These are phyloP conservation scores for Dicaeum eximium DNA, from an alignment of 2,113 vertebrate genomes.

Conservation along the genomic window DNA sequence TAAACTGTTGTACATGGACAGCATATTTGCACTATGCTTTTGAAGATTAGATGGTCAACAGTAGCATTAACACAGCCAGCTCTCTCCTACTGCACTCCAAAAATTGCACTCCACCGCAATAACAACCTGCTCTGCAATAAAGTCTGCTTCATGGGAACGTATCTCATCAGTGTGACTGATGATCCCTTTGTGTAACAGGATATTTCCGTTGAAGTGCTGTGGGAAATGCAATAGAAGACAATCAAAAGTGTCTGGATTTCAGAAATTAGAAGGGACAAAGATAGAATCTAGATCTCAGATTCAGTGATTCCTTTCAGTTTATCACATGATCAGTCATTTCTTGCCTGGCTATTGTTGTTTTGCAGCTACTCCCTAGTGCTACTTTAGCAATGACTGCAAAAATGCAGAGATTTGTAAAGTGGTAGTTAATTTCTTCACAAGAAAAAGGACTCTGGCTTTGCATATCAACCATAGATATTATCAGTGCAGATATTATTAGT, in stretches of 20 bases:
- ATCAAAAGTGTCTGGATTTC: not conserved
- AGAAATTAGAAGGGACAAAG: not conserved
- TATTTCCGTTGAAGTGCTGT: not conserved
- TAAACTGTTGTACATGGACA: not conserved
- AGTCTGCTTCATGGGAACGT: not conserved
- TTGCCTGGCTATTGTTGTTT: not conserved
- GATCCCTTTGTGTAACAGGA: not conserved
- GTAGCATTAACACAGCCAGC: not conserved
- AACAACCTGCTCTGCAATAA: not conserved
- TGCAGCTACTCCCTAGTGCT: not conserved
- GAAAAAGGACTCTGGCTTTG: not conserved
- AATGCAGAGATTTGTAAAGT: not conserved
- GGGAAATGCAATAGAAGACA: not conserved
- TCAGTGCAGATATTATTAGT: too few relatives aligned
- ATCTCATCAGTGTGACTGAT: not conserved
- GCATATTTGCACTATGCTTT: not conserved
- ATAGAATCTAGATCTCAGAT: not conserved
- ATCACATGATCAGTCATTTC: not conserved
- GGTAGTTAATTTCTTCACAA: not conserved
- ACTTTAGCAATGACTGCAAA: not conserved
- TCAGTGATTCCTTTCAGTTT: not conserved
- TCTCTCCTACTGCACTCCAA: not conserved
- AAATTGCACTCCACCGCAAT: not conserved
- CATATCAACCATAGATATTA: not conserved
- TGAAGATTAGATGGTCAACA: not conserved